Evolutionary conservation across 1,140 invertebrate genomes (phyloP).

Genomic region (Colletes gigas): DNA sequence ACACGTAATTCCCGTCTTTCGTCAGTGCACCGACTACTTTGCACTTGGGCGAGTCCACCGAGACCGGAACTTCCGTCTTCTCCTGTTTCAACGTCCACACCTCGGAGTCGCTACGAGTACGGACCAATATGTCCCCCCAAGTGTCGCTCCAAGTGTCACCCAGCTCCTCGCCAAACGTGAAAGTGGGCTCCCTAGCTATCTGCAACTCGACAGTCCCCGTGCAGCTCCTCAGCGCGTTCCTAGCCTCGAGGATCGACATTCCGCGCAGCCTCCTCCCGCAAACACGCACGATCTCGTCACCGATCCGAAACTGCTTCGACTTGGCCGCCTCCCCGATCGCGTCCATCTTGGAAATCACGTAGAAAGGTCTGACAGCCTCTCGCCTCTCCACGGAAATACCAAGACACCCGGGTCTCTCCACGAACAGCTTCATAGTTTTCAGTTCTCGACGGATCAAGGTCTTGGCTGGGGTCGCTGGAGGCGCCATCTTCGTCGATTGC

Average conservation of each 20-base stretch:
- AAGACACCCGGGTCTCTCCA: slow-evolving; percentile 59
- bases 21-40: neutral
- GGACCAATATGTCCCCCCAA: slow-evolving; percentile 64
- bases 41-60: neutral
- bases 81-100: slow-evolving; percentile 68
- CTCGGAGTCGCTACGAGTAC: slow-evolving; percentile 69
- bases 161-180: slow-evolving; percentile 58
- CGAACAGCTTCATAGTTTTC: slow-evolving; percentile 70
- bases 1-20: slow-evolving; percentile 17
- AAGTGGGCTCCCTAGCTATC: slow-evolving; percentile 66
- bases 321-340: slow-evolving; percentile 69
- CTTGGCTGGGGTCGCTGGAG: slow-evolving; percentile 17
- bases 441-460: slow-evolving; percentile 69
- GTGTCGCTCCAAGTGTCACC: slow-evolving; percentile 70
- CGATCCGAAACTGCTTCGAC: slow-evolving; percentile 78
- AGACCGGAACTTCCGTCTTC: neutral
- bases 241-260: slow-evolving; percentile 83
- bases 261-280: slow-evolving; percentile 85
- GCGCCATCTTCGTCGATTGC: slow-evolving; percentile 13
- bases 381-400: slow-evolving; percentile 73
- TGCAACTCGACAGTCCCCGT: slow-evolving; percentile 71
- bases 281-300: slow-evolving; percentile 87
- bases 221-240: slow-evolving; percentile 81
- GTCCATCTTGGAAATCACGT: slow-evolving; percentile 74
- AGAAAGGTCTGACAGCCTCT: slow-evolving; percentile 72